Conservation (phyloP, 2,888 invertebrate species). For the Noctua comes region DNA sequence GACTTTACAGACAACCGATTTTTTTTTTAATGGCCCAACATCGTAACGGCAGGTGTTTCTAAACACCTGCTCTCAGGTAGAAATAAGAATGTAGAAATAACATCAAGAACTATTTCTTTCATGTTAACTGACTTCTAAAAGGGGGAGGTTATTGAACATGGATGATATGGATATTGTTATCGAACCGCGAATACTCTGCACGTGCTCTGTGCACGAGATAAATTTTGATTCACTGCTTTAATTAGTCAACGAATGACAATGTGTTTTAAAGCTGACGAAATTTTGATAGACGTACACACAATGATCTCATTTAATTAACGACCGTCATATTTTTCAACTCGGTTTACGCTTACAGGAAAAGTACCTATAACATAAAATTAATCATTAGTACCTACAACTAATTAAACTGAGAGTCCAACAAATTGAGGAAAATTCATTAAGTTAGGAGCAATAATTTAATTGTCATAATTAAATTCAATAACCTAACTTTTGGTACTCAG, state of each 20-base stretch:
- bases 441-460: too few species aligned
- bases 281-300: neutral
- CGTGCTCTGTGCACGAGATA: neutral
- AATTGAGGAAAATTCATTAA: too few species aligned
- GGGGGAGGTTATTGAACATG: neutral
- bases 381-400: neutral
- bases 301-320: conserved; percentile 36
- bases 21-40: neutral
- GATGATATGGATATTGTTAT: neutral
- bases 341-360: neutral
- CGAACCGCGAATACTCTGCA: neutral
- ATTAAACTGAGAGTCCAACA: neutral
- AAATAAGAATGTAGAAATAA: conserved; percentile 5
- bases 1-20: too few species aligned
- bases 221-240: neutral
- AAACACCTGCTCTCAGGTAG: conserved; percentile 15
- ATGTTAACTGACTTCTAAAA: neutral
- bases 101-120: neutral
- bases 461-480: neutral
- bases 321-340: neutral
- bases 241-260: neutral
- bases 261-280: neutral
- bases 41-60: conserved; percentile 3
- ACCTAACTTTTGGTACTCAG: too few species aligned
- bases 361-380: neutral